These are phyloP conservation scores for Catajapyx aquilonaris DNA, from an alignment of 1,140 invertebrate genomes.

Conservation along the genomic window DNA sequence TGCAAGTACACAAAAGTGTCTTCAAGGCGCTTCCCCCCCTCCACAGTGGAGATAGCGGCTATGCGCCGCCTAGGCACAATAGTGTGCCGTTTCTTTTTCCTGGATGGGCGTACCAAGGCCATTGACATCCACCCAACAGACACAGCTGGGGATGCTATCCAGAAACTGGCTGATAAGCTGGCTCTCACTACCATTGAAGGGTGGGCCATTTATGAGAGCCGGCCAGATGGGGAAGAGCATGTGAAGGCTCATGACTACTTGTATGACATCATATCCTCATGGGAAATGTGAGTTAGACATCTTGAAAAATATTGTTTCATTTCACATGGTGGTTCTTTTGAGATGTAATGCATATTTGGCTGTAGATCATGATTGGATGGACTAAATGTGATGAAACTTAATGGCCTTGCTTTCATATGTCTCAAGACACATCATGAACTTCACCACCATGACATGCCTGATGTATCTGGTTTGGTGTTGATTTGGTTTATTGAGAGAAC, in stretches of 20 bases:
- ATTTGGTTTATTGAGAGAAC: too few species aligned
- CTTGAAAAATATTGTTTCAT: not conserved
- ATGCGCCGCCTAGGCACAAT: constrained; percentile 78
- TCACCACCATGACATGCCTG: too few species aligned
- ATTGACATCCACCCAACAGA: constrained; percentile 88
- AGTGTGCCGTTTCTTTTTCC: constrained; percentile 84
- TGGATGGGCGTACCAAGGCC: constrained; percentile 85
- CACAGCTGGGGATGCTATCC: constrained; percentile 72
- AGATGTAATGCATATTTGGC: too few species aligned
- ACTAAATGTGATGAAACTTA: too few species aligned
- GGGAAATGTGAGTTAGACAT: constrained; percentile 78
- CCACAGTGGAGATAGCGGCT: constrained; percentile 79
- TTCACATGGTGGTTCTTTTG: too few species aligned
- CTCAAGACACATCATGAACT: too few species aligned
- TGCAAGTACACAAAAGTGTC: constrained; percentile 66
- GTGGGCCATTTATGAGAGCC: constrained; percentile 82
- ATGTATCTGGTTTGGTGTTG: too few species aligned
- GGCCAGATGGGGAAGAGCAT: constrained; percentile 66
- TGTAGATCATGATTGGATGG: too few species aligned
- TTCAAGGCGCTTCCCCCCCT: constrained; percentile 63
- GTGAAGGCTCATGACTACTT: constrained; percentile 83
- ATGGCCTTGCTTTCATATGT: too few species aligned
- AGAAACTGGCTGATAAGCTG: constrained; percentile 71
- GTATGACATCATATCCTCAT: constrained; percentile 81
- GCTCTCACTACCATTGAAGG: constrained; percentile 64